Base-by-base conservation (phyloP, 2,888 invertebrate genomes). In the Nineta flava region DNA sequence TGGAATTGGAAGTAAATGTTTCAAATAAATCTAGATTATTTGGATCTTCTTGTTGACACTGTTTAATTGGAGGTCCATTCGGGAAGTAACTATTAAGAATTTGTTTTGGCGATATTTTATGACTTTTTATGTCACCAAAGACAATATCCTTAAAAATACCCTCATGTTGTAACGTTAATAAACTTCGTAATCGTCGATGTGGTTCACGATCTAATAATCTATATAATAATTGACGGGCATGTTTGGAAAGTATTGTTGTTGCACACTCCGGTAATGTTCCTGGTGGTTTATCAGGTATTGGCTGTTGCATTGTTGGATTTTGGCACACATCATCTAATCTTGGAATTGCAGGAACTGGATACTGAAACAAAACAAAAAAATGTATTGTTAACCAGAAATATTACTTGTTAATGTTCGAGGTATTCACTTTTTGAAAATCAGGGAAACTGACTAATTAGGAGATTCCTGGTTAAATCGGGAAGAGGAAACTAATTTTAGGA, bases 121-220 rank as follows among this genome's bases (percentile, higher is more conserved):
- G 15, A 38, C 44, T 44, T 44, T 21, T 26, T 19, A 26, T 26
- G 12, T 44, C 44, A 9, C 13, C 44, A 44, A 44, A 44, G 9
- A 17, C 19, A 44, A 44, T 21, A 44, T 44, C 44, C 19, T 44
- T 44, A 26, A 44, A 44, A 44, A 44, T 9, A 26, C 21, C 44
- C 12, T 44, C 21, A 21, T 26, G 44, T 44, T 44, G 44, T 13
- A 44, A 13, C 2, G 44, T 44, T 19, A 44, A 26, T 26, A 44
- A 26, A 12, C 26, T 44, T 19, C 44, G 17, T 26, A 44, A n/a
- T 26, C 44, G 44, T 21, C 21, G 19, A 13, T 21, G 44, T 9
- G 44, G 44, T 44, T 44, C 44, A 10, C 44, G 44, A 17, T 44
- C 44, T 26, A 44, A 26, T 17, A 44, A 19, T 12, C 44, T 16